Evolutionary conservation across 1,140 invertebrate genomes (phyloP).

Genomic region (Trypoxylus dichotomus): DNA sequence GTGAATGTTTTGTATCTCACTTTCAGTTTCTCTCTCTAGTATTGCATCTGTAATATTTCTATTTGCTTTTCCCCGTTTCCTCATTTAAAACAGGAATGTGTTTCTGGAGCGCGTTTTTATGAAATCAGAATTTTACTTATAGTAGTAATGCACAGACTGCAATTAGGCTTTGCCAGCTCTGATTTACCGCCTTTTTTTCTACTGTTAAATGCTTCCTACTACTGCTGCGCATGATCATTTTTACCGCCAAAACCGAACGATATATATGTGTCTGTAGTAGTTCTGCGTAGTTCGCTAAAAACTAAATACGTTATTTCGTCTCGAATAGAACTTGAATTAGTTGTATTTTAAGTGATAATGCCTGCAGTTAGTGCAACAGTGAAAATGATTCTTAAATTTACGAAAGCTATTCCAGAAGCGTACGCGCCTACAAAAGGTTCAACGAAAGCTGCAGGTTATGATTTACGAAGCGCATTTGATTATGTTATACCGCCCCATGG

Average conservation of each 20-base stretch:
- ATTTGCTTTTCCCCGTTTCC: no score
- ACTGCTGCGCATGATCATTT: background rate
- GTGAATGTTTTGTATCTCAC: no score
- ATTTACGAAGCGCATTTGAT: conserved; percentile 91
- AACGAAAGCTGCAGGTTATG: conserved; percentile 83
- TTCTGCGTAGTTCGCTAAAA: background rate
- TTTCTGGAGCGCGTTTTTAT: no score
- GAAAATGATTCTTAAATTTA: conserved; percentile 59
- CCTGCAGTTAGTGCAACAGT: background rate
- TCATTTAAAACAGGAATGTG: no score
- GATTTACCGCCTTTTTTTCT: no score
- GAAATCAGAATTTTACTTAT: no score
- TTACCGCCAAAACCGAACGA: background rate
- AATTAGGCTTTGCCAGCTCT: no score
- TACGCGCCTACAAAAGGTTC: conserved; percentile 82
- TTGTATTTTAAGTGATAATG: background rate
- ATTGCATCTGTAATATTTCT: no score
- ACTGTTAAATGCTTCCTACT: no score
- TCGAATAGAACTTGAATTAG: background rate
- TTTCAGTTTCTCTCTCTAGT: no score
- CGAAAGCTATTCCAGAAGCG: conserved; percentile 78
- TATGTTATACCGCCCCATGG: conserved; percentile 78
- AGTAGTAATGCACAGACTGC: no score
- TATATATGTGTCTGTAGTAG: background rate
- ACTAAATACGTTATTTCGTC: background rate